These are phyloP conservation scores for Ommatoiulus sabulosus DNA, from an alignment of 2,888 invertebrate genomes.

Conservation along the genomic window DNA sequence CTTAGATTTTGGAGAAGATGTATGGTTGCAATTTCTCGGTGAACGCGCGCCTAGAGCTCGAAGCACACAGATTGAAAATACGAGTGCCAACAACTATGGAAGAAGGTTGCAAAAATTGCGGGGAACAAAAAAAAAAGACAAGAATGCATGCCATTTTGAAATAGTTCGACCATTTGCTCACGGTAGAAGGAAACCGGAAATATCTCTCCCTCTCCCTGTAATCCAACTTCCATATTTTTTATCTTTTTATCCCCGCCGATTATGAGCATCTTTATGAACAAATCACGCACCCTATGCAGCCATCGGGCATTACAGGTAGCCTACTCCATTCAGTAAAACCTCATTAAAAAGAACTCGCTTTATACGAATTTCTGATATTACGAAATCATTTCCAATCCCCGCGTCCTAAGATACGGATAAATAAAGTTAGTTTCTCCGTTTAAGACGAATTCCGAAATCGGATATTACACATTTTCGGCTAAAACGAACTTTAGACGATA, in stretches of 20 bases:
- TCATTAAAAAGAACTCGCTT: too few relatives aligned
- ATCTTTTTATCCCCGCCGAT: slow-evolving; percentile 2
- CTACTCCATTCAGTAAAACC: too few relatives aligned
- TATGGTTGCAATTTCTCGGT: slow-evolving; percentile 48
- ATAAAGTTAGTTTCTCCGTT: too few relatives aligned
- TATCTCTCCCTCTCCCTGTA: background rate
- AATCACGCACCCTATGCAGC: background rate
- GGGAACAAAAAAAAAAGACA: background rate
- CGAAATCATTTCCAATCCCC: too few relatives aligned
- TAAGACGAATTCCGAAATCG: too few relatives aligned
- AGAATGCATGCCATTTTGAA: slow-evolving; percentile 20
- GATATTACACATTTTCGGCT: too few relatives aligned
- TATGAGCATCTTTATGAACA: background rate
- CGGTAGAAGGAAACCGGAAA: background rate
- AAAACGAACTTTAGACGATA: too few relatives aligned
- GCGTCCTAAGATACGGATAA: too few relatives aligned
- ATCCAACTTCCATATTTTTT: slow-evolving; percentile 6
- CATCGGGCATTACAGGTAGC: too few relatives aligned
- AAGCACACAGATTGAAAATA: slow-evolving; percentile 37
- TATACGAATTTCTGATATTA: too few relatives aligned
- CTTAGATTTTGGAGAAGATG: slow-evolving; percentile 48
- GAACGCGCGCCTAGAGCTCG: slow-evolving; percentile 10
- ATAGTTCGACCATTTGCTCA: slow-evolving; percentile 20
- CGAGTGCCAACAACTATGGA: background rate
- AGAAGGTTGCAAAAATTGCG: background rate